Evolutionary conservation across 2,113 vertebrate species (phyloP), one percentile per base, ranked within the genome.

Genomic region (Zeus faber): DNA sequence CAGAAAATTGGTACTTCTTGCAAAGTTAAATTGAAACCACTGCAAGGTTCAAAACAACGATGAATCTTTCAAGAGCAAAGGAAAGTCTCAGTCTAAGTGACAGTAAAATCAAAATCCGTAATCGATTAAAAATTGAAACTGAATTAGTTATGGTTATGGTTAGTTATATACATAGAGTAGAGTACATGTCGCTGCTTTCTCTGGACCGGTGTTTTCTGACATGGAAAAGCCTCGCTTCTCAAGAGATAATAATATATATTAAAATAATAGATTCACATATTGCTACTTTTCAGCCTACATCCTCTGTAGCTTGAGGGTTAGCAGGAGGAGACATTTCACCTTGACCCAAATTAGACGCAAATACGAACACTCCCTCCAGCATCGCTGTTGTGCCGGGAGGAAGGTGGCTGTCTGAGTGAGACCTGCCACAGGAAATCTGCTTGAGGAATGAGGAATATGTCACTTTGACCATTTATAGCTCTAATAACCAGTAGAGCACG

Each of bases 51-150:
- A 69, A 55, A 71, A 57, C 49, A 59, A 50, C 41, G 11, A 75
- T 82, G 49, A 80, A 80, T 82, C 33, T 79, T 85, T 79, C 64
- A 77, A 50, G 56, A 60, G 58, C 31, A 39, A 35, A 47, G 10
- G 56, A 31, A 51, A 7, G n/a, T n/a, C n/a, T n/a, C n/a, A n/a
- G n/a, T n/a, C n/a, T n/a, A n/a, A n/a, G n/a, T n/a, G n/a, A n/a
- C n/a, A n/a, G n/a, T n/a, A n/a, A n/a, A n/a, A n/a, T n/a, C n/a
- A n/a, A n/a, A n/a, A n/a, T n/a, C n/a, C n/a, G n/a, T n/a, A n/a
- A n/a, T n/a, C n/a, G n/a, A n/a, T n/a, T n/a, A n/a, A n/a, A n/a
- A n/a, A n/a, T n/a, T n/a, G n/a, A n/a, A n/a, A n/a, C n/a, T n/a
- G n/a, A n/a, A n/a, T n/a, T n/a, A n/a, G n/a, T n/a, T n/a, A n/a